Evolutionary conservation across 2,797 vertebrate genomes (phyloP), one percentile per base, ranked within the genome.

Genomic region (Artibeus lituratus): DNA sequence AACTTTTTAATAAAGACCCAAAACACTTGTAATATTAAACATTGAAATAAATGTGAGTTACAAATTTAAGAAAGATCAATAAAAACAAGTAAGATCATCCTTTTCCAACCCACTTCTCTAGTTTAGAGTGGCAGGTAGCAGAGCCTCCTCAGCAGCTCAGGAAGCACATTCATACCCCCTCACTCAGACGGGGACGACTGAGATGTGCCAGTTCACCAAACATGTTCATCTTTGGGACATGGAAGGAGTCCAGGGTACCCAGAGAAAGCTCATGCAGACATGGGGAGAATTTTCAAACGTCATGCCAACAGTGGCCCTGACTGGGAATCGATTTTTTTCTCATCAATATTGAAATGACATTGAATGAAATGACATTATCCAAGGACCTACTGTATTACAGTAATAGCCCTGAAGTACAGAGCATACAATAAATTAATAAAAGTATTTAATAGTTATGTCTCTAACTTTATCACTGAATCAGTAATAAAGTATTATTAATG

Each of bases 341-440:
- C 47, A 77, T n/a, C 69, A 72, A 39, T 11, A 72, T 39, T 22
- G 37, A 70, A 70, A 70, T 37, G 2, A 72, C 21, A 3, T 26
- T 39, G 37, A 72, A 72, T 42, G 21, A 72, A 72, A 70, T 70
- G 67, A 32, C 59, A 32, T 70, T 70, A 39, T 39, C 15, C 22
- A 24, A 78, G 76, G 11, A 26, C 49, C 49, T 37, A 21, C 55
- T 49, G 19, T 57, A 55, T 10, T 44, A 57, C 19, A 57, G 65
- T 69, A 77, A 78, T 47, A 80, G 10, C 12, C 76, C 69, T 96
- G 90, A 96, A 80, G 70, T 77, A 95, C 14, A 59, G 21, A 69
- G 67, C 83, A 87, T 37, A 86, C 10, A 94, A 91, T 0, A 94
- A 91, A 95, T 87, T 86, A 83, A 97, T 90, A 67, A 95, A 88